phyloP scores from a whole-genome alignment of 2,797 vertebrate species.

The Brachyrhaphis roseni region DNA sequence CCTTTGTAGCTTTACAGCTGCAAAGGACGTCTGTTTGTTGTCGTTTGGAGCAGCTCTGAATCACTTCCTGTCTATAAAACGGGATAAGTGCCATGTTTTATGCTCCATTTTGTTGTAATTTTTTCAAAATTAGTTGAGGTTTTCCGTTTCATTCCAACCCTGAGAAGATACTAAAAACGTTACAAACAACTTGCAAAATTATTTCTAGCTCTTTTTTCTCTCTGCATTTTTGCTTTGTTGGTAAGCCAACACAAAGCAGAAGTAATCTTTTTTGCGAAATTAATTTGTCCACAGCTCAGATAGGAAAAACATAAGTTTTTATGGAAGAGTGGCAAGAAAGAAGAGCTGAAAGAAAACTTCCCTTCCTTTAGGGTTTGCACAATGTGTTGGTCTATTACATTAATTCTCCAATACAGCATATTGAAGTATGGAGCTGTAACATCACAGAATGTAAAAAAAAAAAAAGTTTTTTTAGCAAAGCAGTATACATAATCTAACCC shows the following conservation, averaged over 20 bases:
- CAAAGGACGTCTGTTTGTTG: neutral
- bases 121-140: neutral
- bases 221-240: neutral
- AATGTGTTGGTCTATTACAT: neutral
- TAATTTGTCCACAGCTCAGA: neutral
- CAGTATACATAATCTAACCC: constrained; percentile 22
- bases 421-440: neutral
- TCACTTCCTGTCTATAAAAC: constrained; percentile 24
- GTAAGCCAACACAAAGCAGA: neutral
- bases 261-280: neutral
- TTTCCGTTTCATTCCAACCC: neutral
- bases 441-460: constrained; percentile 9
- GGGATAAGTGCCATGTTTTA: constrained; percentile 14
- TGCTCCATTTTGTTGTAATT: too few species aligned
- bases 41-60: constrained; percentile 13
- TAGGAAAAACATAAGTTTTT: neutral
- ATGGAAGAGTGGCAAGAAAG: neutral
- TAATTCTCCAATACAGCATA: neutral
- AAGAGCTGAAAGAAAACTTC: neutral
- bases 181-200: neutral
- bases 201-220: neutral
- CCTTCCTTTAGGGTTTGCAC: neutral
- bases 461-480: constrained; percentile 22
- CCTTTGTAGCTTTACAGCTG: neutral
- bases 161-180: neutral